These are phyloP conservation scores for Ptiloglossa arizonensis DNA, from an alignment of 1,140 invertebrate species.

Conservation along the genomic window DNA sequence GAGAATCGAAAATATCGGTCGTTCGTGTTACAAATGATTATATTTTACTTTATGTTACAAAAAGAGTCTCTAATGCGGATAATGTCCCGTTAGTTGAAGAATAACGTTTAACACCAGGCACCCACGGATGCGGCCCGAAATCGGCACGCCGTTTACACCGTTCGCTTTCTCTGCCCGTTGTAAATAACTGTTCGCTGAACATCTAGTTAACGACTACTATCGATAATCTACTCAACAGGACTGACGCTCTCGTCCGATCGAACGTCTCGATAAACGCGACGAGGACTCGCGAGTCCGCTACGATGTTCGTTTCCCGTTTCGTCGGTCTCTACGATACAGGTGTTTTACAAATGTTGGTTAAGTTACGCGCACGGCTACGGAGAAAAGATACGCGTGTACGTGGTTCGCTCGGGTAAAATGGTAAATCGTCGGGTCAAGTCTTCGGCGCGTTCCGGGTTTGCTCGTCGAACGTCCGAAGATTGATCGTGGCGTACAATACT, in stretches of 20 bases:
- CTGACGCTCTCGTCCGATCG: slow-evolving; percentile 7
- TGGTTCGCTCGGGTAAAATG: slow-evolving; percentile 23
- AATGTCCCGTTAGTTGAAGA: slow-evolving; percentile 51
- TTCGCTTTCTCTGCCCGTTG: neutral
- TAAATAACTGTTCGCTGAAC: slow-evolving; percentile 60
- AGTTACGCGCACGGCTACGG: slow-evolving; percentile 30
- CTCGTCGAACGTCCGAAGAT: neutral
- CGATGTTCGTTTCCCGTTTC: neutral
- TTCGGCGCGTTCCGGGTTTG: neutral
- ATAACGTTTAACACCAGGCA: slow-evolving; percentile 51
- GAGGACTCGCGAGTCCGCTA: neutral
- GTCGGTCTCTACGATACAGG: slow-evolving; percentile 20
- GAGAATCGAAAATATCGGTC: neutral
- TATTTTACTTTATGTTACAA: slow-evolving; percentile 76
- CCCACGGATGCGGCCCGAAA: slow-evolving; percentile 37
- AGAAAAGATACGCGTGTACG: slow-evolving; percentile 62
- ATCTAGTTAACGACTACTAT: slow-evolving; percentile 56
- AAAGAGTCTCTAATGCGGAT: slow-evolving; percentile 67
- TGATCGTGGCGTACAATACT: slow-evolving; percentile 42
- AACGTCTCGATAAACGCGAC: slow-evolving; percentile 32
- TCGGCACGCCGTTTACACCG: neutral
- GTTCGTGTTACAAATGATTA: slow-evolving; percentile 74
- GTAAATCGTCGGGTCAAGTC: slow-evolving; percentile 25
- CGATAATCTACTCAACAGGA: slow-evolving; percentile 54
- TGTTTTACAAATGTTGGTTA: slow-evolving; percentile 1